A percentile compares a stretch with the other conserved stretches of the same genome.
These are phyloP conservation scores for Mizuhopecten yessoensis DNA, from an alignment of 1,140 invertebrate species.

Conservation along the genomic window DNA sequence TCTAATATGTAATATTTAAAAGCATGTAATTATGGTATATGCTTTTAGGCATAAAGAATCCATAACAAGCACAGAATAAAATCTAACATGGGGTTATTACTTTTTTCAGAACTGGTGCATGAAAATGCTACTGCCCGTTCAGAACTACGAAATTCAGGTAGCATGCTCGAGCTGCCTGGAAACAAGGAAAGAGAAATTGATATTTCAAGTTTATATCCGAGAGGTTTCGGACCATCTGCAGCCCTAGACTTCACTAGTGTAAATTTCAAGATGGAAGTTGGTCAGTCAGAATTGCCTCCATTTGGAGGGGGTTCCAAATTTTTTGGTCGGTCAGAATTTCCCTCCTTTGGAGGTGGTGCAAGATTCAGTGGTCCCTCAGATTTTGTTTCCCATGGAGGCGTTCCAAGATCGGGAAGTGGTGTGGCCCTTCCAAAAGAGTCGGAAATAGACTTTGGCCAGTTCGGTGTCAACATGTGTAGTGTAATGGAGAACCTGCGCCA, in stretches of 20 bases:
- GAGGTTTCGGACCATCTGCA: not conserved
- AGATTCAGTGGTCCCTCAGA: not conserved
- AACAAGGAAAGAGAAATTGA: conserved; percentile 20
- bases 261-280: not conserved
- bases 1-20: too few relatives aligned
- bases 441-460: not conserved
- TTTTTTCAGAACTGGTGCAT: conserved; percentile 25
- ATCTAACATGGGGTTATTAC: conserved; percentile 32
- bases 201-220: not conserved
- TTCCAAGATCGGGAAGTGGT: not conserved
- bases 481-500: conserved; percentile 31
- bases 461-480: not conserved
- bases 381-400: not conserved
- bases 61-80: not conserved
- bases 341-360: not conserved
- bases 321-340: not conserved
- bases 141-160: not conserved
- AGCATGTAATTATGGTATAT: too few relatives aligned
- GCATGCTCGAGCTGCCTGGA: not conserved
- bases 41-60: too few relatives aligned
- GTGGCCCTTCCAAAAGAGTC: not conserved
- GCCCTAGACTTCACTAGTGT: not conserved
- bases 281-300: not conserved
- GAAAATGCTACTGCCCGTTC: not conserved
- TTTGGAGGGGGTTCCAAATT: not conserved